These are phyloP conservation scores for Heteromyza rotundicornis DNA, from an alignment of 2,888 invertebrate genomes.

Conservation along the genomic window DNA sequence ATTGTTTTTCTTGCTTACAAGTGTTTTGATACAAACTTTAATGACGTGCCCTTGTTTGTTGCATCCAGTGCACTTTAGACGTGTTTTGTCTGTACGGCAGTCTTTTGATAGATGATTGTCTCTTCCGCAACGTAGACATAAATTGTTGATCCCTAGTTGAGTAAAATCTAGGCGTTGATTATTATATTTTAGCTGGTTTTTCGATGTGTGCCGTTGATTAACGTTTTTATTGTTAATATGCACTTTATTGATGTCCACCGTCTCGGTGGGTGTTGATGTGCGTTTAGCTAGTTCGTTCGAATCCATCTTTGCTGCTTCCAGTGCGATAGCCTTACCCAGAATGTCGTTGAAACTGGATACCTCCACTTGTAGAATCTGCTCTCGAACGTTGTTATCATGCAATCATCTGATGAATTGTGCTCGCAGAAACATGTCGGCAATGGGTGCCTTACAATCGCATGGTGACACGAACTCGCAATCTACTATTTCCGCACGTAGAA, in stretches of 20 bases:
- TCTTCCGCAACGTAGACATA: slow-evolving; percentile 18
- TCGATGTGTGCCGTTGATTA: neutral
- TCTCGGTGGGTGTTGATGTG: no score
- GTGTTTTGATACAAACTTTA: slow-evolving; percentile 17
- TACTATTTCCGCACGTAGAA: neutral
- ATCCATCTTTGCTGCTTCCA: slow-evolving; percentile 6
- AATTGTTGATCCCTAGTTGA: slow-evolving; percentile 10
- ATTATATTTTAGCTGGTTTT: no score
- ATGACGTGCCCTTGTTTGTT: slow-evolving; percentile 17
- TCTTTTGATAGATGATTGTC: slow-evolving; percentile 18
- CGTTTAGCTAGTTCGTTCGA: no score
- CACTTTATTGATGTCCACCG: no score
- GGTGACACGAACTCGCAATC: neutral
- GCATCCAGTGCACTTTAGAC: slow-evolving; percentile 18
- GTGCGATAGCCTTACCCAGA: slow-evolving; percentile 3
- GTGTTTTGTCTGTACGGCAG: slow-evolving; percentile 15
- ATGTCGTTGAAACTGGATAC: neutral
- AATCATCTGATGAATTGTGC: slow-evolving; percentile 6
- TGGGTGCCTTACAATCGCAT: neutral
- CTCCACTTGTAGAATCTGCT: slow-evolving; percentile 4
- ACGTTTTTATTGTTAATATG: no score
- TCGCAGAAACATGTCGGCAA: neutral
- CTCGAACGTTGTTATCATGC: slow-evolving; percentile 10
- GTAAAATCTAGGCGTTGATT: no score
- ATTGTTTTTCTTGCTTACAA: neutral